Conservation (phyloP, 2,888 invertebrate genomes). For the Leucophenga montana region DNA sequence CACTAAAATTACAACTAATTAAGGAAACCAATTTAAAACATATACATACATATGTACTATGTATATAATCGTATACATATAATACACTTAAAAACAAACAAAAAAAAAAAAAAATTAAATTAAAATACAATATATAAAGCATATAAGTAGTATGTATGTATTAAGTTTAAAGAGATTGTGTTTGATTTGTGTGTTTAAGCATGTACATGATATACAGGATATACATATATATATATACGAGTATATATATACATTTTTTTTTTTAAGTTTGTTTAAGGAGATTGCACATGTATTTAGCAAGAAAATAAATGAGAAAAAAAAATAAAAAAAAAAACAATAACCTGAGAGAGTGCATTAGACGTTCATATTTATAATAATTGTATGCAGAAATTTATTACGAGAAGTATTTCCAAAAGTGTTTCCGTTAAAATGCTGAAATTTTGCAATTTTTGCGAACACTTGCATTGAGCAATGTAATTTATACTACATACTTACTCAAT, state of each 20-base stretch:
- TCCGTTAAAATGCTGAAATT: too few relatives aligned
- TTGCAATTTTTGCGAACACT: too few relatives aligned
- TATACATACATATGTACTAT: background rate
- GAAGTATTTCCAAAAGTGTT: too few relatives aligned
- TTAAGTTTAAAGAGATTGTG: constrained; percentile 1
- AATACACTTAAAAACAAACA: background rate
- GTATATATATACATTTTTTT: background rate
- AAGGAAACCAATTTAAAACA: constrained; percentile 5
- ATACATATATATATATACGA: too few relatives aligned
- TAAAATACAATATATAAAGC: background rate
- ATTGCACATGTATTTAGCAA: background rate
- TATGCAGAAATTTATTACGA: too few relatives aligned
- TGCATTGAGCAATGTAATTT: too few relatives aligned
- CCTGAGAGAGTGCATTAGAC: too few relatives aligned
- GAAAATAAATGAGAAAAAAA: background rate
- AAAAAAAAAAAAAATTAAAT: background rate
- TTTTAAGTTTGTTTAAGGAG: background rate
- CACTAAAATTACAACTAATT: constrained; percentile 1
- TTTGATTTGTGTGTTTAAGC: background rate
- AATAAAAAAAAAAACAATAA: background rate
- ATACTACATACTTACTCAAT: too few relatives aligned
- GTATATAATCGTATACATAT: too few relatives aligned
- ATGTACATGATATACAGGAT: too few relatives aligned
- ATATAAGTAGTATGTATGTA: background rate
- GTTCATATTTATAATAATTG: too few relatives aligned